Base-by-base conservation (phyloP, 2,797 vertebrate genomes). In the Microcaecilia unicolor region DNA sequence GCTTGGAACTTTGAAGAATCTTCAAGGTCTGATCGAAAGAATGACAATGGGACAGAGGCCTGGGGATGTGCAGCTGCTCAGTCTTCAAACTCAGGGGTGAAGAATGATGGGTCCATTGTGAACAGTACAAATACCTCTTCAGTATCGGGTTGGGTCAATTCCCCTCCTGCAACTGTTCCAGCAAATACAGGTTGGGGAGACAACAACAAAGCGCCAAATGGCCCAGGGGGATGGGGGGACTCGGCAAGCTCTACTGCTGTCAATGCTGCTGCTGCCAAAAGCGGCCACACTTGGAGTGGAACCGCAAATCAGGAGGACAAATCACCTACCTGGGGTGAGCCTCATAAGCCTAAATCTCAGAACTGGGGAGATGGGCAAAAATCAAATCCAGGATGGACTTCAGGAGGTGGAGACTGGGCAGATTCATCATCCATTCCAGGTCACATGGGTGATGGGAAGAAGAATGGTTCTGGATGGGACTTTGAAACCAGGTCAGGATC, bases 161-260 rank as follows among this genome's bases (percentile, higher is more conserved):
- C 80, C 23, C 78, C 81, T 8, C 78, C 89, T 36, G 70, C 87
- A 51, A 64, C 87, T 57, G 81, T 80, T 67, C 84, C 92, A 63
- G 69, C 84, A 35, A 78, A 72, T 55, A 71, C 91, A 52, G 84
- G 92, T 51, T 98, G 93, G 94, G 88, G 84, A 25, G 91, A 96
- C 54, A 74, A 76, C 62, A 83, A 56, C 73, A 94, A 95, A 76
- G 66, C 84, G 33, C 70, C 84, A 21, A 93, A 86, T 55, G 88
- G 89, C 67, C 84, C 87, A 12, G 84, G 85, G 78, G 85, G 84
- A 5, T 97, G 93, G 92, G 91, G 89, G 43, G 90, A 94, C 49
- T 64, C 81, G 28, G 44, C 86, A 46, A 87, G 83, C 71, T 81
- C 90, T 73, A 65, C 82, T 81, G 79, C 78, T 78, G 80, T 77